These are phyloP conservation scores for Vulpes lagopus DNA, from an alignment of 2,113 vertebrate genomes.

Conservation along the genomic window DNA sequence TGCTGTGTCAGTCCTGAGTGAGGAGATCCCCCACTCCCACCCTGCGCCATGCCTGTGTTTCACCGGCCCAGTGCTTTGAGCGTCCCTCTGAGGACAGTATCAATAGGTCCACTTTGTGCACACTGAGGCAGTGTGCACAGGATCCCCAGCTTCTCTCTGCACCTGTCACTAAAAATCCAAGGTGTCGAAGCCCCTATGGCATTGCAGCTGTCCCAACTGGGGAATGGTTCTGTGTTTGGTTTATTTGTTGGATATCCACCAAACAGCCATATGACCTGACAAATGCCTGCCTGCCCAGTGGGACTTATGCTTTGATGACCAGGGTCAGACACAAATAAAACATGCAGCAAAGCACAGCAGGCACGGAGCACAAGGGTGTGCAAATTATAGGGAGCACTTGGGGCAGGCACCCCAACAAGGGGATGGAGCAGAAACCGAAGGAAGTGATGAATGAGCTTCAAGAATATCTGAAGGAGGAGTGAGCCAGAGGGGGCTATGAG, in stretches of 20 bases:
- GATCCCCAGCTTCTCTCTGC: background rate
- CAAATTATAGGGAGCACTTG: background rate
- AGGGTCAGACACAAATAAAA: background rate
- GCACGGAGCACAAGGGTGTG: too few species aligned
- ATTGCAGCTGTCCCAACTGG: background rate
- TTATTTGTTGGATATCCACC: background rate
- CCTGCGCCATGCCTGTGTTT: background rate
- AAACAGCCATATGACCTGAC: background rate
- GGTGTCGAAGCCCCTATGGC: accelerated
- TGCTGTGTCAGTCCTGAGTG: too few species aligned
- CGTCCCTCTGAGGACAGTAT: background rate
- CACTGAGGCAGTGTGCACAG: background rate
- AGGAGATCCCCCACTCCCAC: background rate
- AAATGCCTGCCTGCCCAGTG: background rate
- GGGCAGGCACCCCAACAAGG: background rate
- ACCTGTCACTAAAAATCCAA: background rate
- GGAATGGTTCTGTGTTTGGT: too few species aligned
- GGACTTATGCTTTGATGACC: background rate
- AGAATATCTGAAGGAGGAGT: background rate
- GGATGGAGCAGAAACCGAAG: background rate
- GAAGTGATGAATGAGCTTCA: background rate
- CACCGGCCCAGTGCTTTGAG: too few species aligned
- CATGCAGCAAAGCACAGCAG: background rate
- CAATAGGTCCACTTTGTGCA: background rate
- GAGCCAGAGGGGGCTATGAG: background rate